Conservation (phyloP, 2,797 vertebrate species). For the Chromobotia macracanthus region DNA sequence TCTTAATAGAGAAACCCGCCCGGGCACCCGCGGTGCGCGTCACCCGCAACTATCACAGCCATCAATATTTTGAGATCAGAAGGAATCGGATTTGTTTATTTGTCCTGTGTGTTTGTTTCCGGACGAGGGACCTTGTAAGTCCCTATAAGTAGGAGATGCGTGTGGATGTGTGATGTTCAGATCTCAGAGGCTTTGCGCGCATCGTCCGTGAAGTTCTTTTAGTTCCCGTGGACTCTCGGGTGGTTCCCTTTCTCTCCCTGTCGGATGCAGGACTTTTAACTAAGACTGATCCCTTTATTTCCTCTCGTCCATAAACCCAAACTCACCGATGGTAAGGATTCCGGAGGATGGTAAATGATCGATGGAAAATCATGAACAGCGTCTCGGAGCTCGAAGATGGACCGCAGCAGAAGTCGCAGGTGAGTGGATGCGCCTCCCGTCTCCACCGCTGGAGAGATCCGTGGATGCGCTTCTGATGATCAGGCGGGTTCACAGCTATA, state of each 20-base stretch:
- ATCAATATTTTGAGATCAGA: slow-evolving; percentile 8
- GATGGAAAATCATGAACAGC: slow-evolving; percentile 86
- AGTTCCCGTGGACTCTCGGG: slow-evolving; percentile 35
- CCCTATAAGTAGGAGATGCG: slow-evolving; percentile 45
- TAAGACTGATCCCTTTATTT: slow-evolving; percentile 52
- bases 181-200: slow-evolving; percentile 4
- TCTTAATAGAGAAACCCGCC: slow-evolving; percentile 32
- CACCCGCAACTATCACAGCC: slow-evolving; percentile 24
- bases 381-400: slow-evolving; percentile 83
- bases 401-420: slow-evolving; percentile 80
- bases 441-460: too few species aligned
- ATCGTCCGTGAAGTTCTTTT: slow-evolving; percentile 55
- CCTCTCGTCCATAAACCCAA: slow-evolving; percentile 49
- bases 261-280: slow-evolving; percentile 55
- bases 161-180: slow-evolving; percentile 27
- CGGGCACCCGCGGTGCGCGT: not conserved
- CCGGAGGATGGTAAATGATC: slow-evolving; percentile 81
- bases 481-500: too few species aligned
- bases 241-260: slow-evolving; percentile 13
- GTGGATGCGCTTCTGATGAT: too few species aligned
- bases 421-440: slow-evolving; percentile 58
- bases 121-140: slow-evolving; percentile 35
- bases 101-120: slow-evolving; percentile 17
- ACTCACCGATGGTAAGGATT: slow-evolving; percentile 62
- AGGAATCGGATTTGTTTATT: slow-evolving; percentile 11